Percentiles rank a stretch among this genome's conserved stretches.
Evolutionary conservation across 2,113 vertebrate genomes (phyloP).

Genomic region (Himantopus leucocephalus): DNA sequence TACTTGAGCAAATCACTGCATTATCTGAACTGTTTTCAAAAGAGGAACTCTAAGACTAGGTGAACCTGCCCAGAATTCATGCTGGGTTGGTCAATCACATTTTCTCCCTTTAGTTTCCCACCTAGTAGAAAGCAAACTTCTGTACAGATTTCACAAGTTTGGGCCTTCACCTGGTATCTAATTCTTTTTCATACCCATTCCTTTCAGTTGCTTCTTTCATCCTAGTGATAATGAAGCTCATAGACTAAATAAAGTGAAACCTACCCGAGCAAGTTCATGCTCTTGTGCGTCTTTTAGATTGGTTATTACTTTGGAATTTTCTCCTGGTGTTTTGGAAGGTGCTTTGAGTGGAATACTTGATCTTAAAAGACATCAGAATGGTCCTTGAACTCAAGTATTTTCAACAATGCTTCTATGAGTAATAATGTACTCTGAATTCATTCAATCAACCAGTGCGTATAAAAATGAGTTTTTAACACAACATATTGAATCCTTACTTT

Average conservation of each 20-base stretch:
- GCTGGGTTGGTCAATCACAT: neutral
- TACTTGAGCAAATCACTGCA: neutral
- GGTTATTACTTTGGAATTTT: neutral
- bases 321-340: neutral
- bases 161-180: neutral
- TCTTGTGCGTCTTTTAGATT: neutral
- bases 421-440: neutral
- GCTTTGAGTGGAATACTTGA: neutral
- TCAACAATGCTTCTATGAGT: neutral
- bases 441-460: rapidly evolving
- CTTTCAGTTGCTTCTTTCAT: neutral
- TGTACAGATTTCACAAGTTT: neutral
- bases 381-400: neutral
- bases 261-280: neutral
- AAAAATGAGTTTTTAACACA: neutral
- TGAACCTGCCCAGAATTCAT: slow-evolving; percentile 31
- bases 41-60: neutral
- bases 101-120: neutral
- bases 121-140: neutral
- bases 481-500: neutral
- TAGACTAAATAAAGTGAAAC: slow-evolving; percentile 19
- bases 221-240: neutral
- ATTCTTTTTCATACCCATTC: neutral
- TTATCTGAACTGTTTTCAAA: slow-evolving; percentile 34
- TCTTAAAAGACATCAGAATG: neutral